Conservation (phyloP, 2,888 invertebrate genomes). For the Elmis aenea region DNA sequence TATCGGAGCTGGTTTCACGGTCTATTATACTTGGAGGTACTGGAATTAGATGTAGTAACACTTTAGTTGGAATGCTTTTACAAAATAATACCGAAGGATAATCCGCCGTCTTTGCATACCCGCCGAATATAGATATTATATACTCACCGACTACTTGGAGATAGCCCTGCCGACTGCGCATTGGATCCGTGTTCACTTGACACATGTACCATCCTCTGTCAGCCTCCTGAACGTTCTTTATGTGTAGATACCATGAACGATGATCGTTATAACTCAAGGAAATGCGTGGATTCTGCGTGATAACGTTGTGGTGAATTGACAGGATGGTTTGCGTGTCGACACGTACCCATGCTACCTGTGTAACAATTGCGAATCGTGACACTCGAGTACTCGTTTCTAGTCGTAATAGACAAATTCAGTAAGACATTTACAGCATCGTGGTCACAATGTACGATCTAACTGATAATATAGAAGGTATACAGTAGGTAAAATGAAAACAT, state of each 20-base stretch:
- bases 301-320: conserved; percentile 87
- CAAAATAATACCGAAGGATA: no score
- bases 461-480: conserved; percentile 32
- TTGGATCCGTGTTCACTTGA: conserved; percentile 91
- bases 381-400: no score
- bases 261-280: conserved; percentile 84
- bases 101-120: no score
- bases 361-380: conserved; percentile 19
- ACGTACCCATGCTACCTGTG: conserved; percentile 87
- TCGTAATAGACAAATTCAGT: conserved; percentile 28
- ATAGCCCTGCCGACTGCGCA: conserved; percentile 84
- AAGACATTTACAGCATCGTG: conserved; percentile 23
- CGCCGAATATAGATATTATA: no score
- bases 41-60: conserved; percentile 43
- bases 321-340: conserved; percentile 90
- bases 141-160: conserved; percentile 85
- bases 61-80: no score
- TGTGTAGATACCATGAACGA: conserved; percentile 86
- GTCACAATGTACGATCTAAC: conserved; percentile 26
- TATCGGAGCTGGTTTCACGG: conserved; percentile 85
- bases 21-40: conserved; percentile 89
- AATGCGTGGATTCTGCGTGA: conserved; percentile 85
- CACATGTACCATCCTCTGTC: conserved; percentile 93
- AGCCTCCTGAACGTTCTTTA: conserved; percentile 79
- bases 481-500: conserved; percentile 37